Evolutionary conservation across 2,888 invertebrate species (phyloP).

Genomic region (Dicyrtoma fusca): DNA sequence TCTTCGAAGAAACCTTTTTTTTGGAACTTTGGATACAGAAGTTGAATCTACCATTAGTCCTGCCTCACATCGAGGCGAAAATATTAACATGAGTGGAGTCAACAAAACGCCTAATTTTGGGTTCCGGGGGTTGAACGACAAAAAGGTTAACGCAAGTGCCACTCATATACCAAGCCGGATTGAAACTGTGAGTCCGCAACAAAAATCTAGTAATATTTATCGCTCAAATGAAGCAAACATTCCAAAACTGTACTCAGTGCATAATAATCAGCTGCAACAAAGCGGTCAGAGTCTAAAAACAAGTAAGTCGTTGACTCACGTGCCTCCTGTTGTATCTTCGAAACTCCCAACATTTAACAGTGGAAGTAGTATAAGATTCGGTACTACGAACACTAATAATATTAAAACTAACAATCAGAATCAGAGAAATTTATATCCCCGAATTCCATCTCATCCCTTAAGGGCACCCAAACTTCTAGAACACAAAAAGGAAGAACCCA

Average conservation of each 20-base stretch:
- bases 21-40: conserved; percentile 2
- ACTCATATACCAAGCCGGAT: not conserved
- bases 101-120: not conserved
- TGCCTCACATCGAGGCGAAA: no score
- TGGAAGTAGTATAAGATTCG: conserved; percentile 9
- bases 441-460: conserved; percentile 45
- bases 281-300: not conserved
- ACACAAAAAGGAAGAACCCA: conserved; percentile 83
- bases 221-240: not conserved
- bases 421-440: not conserved
- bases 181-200: not conserved
- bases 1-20: conserved; percentile 23
- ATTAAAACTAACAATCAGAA: not conserved
- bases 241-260: conserved; percentile 28
- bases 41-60: no score
- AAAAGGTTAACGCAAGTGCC: not conserved
- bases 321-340: not conserved
- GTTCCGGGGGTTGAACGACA: not conserved
- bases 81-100: not conserved
- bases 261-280: conserved; percentile 7
- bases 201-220: not conserved
- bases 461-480: conserved; percentile 60
- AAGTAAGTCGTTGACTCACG: conserved; percentile 14
- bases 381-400: not conserved
- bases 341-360: conserved; percentile 21